Base-by-base conservation (phyloP, 2,888 invertebrate genomes). In the Magallana nippona region DNA sequence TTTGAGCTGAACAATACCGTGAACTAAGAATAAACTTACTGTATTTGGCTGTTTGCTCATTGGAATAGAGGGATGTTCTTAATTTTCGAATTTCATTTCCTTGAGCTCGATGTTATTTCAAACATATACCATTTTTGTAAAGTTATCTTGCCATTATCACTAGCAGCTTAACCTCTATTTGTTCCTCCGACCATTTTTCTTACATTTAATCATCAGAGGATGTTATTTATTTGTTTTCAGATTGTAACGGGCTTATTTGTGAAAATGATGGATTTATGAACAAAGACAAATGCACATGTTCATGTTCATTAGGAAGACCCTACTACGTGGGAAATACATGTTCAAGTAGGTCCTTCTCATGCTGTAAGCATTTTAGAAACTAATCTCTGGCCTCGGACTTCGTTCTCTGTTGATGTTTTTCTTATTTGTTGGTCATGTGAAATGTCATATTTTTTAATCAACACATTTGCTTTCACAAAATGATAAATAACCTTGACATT, bases 201-300 rank as follows among this genome's bases (percentile, higher is more conserved):
- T 44, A 44, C 3, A 8, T 44, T 44, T 44, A 44, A 44, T 44
- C 8, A 44, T 44, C 44, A 44, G 44, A 44, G 44, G 44, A 44
- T 44, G 44, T 44, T 44, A 44, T 5, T 13, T 27, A 5, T 5
- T 32, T 71, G 22, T 11, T 32, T 71, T 71, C 27, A 71, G 71
- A 71, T 32, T 71, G 71, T 71, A 32, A 22, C 15, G 71, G 71
- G 0, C 5, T 71, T 1, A 27, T 71, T 15, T 71, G 71, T 71
- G 71, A 71, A 27, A 71, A 71, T 27, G 71, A 71, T 71, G 71
- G 71, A 10, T 13, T 71, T 27, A 15, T 71, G 71, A 15, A 71
- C 13, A 11, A 19, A 1, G 15, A 27, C 71, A 71, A 22, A 27
- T 71, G 71, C 11, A 71, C 71, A 1, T 71, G 71, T 27, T 32